Percentiles rank a stretch among this genome's conserved stretches.
Evolutionary conservation across 1,140 invertebrate species (phyloP).

Genomic region (Drosophila bocki): DNA sequence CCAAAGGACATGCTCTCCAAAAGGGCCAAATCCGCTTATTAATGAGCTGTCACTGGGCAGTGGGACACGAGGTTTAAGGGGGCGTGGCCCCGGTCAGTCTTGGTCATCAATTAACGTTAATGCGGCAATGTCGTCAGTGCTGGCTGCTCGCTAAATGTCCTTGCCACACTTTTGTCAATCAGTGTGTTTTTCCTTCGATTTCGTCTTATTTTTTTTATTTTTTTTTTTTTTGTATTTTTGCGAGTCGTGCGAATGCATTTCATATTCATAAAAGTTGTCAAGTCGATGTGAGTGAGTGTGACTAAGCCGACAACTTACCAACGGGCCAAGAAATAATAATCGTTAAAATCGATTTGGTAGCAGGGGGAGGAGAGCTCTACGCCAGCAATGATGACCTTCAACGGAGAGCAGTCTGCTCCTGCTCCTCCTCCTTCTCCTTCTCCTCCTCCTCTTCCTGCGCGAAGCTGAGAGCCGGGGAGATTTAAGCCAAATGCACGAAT

Average conservation of each 20-base stretch:
- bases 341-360: conserved; percentile 76
- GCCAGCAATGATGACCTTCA: conserved; percentile 68
- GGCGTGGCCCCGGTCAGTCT: conserved; percentile 33
- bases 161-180: conserved; percentile 82
- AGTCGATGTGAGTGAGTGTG: conserved; percentile 52
- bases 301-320: conserved; percentile 46
- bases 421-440: neutral
- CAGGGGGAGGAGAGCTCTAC: conserved; percentile 22
- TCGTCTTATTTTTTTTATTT: neutral
- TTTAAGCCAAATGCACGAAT: conserved; percentile 69
- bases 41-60: conserved; percentile 70
- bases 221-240: conserved; percentile 12
- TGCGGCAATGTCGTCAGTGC: conserved; percentile 44
- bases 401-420: conserved; percentile 36
- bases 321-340: conserved; percentile 62
- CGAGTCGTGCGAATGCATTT: conserved; percentile 64
- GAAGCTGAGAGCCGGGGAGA: conserved; percentile 33
- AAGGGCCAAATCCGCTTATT: conserved; percentile 76
- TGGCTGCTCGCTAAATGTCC: conserved; percentile 51
- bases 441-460: neutral
- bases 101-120: conserved; percentile 76
- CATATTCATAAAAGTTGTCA: conserved; percentile 70
- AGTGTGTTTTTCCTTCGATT: conserved; percentile 18
- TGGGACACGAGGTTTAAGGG: conserved; percentile 15
- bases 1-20: conserved; percentile 34